Base-by-base conservation (phyloP, 2,113 vertebrate genomes). In the Upupa epops region DNA sequence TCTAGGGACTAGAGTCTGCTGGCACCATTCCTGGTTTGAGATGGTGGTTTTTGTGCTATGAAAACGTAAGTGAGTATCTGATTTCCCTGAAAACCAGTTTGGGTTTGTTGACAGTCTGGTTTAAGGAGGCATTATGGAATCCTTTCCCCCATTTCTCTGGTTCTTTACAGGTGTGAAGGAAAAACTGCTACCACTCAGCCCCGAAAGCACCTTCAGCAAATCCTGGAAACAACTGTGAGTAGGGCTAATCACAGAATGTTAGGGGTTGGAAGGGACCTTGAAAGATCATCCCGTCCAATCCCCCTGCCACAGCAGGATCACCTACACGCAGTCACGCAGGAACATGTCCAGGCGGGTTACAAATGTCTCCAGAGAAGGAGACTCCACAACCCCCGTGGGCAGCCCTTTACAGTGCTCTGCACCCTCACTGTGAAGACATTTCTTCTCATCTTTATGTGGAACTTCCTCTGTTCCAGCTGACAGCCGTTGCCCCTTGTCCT, bases 1-100 rank as follows among this genome's bases (percentile, higher is more conserved):
- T 90, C 73, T 19, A 32, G 70, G 81, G 36, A 83, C 71, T 69
- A 93, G 85, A 88, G 65, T 75, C 82, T 86, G 40, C 84, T 86
- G 66, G 85, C 77, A 65, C 37, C 65, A 13, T 32, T 92, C 60
- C 65, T 82, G 15, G 22, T 56, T 82, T 76, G 70, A 88, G 59
- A 42, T 88, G 46, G 84, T 80, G 45, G 24, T 19, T 95, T 77
- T 56, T 73, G 51, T 85, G 42, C 65, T 81, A 78, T 58, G 36
- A 63, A 96, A 94, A 91, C 19, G 8, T 42, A 75, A 74, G 7
- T 26, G 60, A 77, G 7, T 63, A 92, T 56, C 80, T 83, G 40
- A 51, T 81, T 88, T 95, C 54, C 86, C 61, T 66, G 40, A 37
- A 86, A 88, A 89, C 42, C 54, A 48, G 51, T 60, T 75, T 83